Conservation (phyloP, 2,888 invertebrate species). For the Resseliella maxima region DNA sequence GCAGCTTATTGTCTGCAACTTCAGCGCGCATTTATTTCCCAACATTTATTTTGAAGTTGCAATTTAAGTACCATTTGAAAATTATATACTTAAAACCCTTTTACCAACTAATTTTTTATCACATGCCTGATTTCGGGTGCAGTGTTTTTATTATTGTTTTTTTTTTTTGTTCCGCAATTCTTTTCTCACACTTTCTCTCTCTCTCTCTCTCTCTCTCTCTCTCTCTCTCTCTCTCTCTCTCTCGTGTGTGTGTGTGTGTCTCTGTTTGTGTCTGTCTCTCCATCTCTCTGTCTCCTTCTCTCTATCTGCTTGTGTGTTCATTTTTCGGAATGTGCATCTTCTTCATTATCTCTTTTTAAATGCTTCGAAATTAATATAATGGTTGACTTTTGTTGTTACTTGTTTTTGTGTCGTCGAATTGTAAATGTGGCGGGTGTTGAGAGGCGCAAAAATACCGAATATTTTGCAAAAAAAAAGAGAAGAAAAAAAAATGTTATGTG, state of each 20-base stretch:
- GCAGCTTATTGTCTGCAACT: neutral
- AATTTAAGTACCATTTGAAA: slow-evolving; percentile 40
- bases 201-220: neutral
- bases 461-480: neutral
- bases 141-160: neutral
- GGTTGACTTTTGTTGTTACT: slow-evolving; percentile 48
- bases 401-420: neutral
- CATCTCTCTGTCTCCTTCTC: neutral
- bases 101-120: slow-evolving; percentile 8
- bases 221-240: neutral
- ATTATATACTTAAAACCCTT: slow-evolving; percentile 31
- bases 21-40: slow-evolving; percentile 22
- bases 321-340: slow-evolving; percentile 19
- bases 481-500: neutral
- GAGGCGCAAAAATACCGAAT: too few species aligned
- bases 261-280: too few species aligned
- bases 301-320: neutral
- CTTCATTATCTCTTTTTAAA: slow-evolving; percentile 43
- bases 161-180: neutral
- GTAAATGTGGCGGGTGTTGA: neutral
- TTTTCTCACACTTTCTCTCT: neutral
- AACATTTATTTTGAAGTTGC: slow-evolving; percentile 30
- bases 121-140: neutral
- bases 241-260: too few species aligned
- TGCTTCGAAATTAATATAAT: slow-evolving; percentile 51